phyloP scores from a whole-genome alignment of 92 coral and sea anemone species.

The Isaurus tuberculatus region DNA sequence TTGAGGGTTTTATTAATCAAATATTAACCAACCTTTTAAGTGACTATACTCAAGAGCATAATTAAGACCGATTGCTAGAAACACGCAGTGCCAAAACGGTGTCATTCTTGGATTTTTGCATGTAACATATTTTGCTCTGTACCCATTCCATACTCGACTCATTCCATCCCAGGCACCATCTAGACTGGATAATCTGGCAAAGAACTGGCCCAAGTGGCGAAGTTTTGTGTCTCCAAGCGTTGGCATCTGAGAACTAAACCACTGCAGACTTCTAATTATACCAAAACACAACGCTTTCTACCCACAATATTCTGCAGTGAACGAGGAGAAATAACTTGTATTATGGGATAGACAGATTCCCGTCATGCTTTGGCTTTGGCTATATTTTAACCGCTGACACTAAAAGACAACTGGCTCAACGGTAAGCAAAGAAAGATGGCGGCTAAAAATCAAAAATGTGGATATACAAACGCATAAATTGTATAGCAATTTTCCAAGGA shows the following conservation, averaged over 20 bases:
- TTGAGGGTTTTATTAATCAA: neutral
- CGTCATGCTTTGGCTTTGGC: constrained; percentile 42
- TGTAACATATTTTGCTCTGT: constrained; percentile 84
- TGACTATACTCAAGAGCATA: constrained; percentile 86
- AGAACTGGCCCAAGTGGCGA: constrained; percentile 75
- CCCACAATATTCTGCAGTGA: neutral
- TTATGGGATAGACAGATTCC: constrained; percentile 75
- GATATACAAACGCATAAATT: no score
- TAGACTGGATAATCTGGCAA: constrained; percentile 59
- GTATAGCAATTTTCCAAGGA: neutral
- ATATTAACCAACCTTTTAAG: constrained; percentile 67
- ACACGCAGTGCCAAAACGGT: constrained; percentile 82
- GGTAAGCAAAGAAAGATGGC: constrained; percentile 9
- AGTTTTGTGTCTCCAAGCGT: constrained; percentile 87
- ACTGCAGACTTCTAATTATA: neutral
- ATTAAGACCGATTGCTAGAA: constrained; percentile 77
- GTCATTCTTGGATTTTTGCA: constrained; percentile 88
- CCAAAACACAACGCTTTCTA: constrained; percentile 25
- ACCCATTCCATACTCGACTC: constrained; percentile 87
- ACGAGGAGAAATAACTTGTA: constrained; percentile 55
- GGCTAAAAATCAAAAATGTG: neutral
- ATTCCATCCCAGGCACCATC: constrained; percentile 81
- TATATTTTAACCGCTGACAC: constrained; percentile 13
- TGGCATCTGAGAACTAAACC: constrained; percentile 57
- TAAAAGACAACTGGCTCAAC: neutral